phyloP scores from a whole-genome alignment of 2,113 vertebrate genomes.

The Siniperca knerii region DNA sequence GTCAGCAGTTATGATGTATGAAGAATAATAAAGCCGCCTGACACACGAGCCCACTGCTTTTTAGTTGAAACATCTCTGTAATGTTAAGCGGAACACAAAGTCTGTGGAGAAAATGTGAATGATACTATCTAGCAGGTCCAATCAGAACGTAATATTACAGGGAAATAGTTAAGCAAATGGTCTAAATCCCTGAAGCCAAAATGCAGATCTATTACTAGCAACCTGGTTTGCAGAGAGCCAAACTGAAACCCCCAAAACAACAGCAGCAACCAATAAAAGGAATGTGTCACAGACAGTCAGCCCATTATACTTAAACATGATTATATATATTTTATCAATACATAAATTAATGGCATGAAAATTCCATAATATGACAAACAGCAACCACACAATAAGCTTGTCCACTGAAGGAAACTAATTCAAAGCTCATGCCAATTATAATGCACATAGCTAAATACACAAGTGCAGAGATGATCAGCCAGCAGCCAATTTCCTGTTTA shows the following conservation, averaged over 20 bases:
- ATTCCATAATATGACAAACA: background rate
- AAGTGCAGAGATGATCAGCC: background rate
- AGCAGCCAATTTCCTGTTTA: background rate
- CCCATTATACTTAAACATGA: background rate
- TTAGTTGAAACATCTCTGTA: background rate
- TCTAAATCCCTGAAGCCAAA: background rate
- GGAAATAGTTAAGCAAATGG: background rate
- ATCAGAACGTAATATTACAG: background rate
- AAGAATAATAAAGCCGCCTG: background rate
- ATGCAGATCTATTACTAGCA: background rate
- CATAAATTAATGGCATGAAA: background rate
- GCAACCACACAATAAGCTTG: background rate
- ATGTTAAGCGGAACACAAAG: background rate
- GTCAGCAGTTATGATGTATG: background rate
- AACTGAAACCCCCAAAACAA: background rate
- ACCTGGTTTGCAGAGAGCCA: background rate
- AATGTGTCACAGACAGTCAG: background rate
- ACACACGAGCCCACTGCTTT: background rate
- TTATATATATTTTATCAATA: background rate
- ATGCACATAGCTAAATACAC: background rate
- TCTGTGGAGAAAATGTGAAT: background rate
- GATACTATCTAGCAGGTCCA: background rate
- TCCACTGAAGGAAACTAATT: background rate
- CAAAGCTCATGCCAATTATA: background rate
- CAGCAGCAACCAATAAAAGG: background rate